Evolutionary conservation across 1,140 invertebrate genomes (phyloP), one percentile per base, ranked within the genome.

Genomic region (Fragariocoptes setiger): DNA sequence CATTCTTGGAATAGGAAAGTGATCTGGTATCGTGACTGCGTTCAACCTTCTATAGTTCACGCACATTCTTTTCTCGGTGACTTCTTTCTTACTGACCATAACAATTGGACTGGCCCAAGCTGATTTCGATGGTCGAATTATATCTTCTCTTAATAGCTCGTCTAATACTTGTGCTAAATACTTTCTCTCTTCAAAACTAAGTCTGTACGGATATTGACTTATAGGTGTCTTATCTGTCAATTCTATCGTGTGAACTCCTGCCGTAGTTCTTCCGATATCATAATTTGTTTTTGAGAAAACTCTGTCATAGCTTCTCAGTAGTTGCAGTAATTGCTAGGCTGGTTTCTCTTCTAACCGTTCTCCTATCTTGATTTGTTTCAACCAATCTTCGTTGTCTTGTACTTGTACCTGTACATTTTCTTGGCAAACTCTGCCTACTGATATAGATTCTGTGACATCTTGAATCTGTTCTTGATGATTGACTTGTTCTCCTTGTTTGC

Each of bases 1-100:
- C 35, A 56, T 57, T 37, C 45, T 44, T 0, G 61, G 58, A 4
- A 65, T 43, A 1, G 58, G 59, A 46, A 44, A n/a, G n/a, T n/a
- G n/a, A n/a, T n/a, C n/a, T n/a, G n/a, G n/a, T n/a, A n/a, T n/a
- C n/a, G n/a, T n/a, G n/a, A n/a, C n/a, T n/a, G n/a, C n/a, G n/a
- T n/a, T n/a, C 14, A 67, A 38, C 16, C 39, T 21, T 20, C 62
- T 22, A 46, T 55, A 67, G 46, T 66, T 60, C 0, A 64, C 44
- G 45, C 54, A 61, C 46, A 63, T 46, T 44, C 56, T 45, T 19
- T 51, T 35, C 36, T 51, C 42, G 25, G 58, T 51, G 8, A 8
- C 25, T 52, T 65, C 50, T 38, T 56, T 58, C 44, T 67, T 68
- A 31, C 44, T 40, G 1, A 56, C 54, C n/a, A 65, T 42, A 0